Base-by-base conservation (phyloP, 2,888 invertebrate genomes). In the Mallateleia sp. region DNA sequence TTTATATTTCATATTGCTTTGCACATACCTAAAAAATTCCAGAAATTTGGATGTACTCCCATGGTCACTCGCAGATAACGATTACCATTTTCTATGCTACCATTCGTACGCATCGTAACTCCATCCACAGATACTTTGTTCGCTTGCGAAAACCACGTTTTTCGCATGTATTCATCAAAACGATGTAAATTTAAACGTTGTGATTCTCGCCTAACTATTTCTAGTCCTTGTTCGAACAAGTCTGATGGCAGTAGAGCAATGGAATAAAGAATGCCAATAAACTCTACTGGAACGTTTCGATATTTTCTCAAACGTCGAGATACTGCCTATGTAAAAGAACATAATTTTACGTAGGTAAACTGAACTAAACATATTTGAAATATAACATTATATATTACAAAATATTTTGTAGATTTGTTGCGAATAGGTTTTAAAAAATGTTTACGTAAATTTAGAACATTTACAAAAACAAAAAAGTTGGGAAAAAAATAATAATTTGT, bases 1-100 rank as follows among this genome's bases (percentile, higher is more conserved):
- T n/a, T n/a, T n/a, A n/a, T n/a, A n/a, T n/a, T n/a, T n/a, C n/a
- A n/a, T n/a, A n/a, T 28, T 28, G 8, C 28, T 28, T 28, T 9
- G 18, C 6, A 58, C 25, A 25, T 32, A 82, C 82, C 75, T 25
- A 64, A 20, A 54, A 82, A 75, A n/a, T n/a, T 20, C 87, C 83
- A 83, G 15, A 87, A 58, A 62, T 69, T 82, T 15, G 67, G 78
- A 25, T 79, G 75, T 25, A 25, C 18, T 2, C 66, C 66, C 45
- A 66, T n/a, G 1, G 3, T 9, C 2, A 20, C 22, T 3, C 66
- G 66, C 18, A 66, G 1, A 11, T 66, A 66, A 1, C 77, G 78
- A 52, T 87, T 77, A 5, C 72, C 79, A 2, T 56, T 75, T 42
- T 87, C 83, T 9, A 56, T 58, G 1, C 67, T 25, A 15, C 69